A percentile compares a stretch with the other conserved stretches of the same genome.
These are phyloP conservation scores for Dipus sagitta DNA, from an alignment of 2,797 vertebrate species.

Conservation along the genomic window DNA sequence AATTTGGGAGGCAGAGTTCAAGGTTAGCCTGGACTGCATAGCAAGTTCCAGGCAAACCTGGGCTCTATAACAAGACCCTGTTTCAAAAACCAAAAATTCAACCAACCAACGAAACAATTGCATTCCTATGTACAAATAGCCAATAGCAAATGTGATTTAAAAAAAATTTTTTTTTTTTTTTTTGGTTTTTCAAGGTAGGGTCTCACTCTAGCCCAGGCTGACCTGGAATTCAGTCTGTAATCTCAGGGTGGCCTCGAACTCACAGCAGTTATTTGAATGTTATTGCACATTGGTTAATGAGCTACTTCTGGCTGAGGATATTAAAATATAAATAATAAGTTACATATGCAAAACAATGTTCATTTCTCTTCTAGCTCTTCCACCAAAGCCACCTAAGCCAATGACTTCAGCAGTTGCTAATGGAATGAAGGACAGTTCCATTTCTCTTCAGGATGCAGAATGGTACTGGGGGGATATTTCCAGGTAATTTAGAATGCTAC, in stretches of 20 bases:
- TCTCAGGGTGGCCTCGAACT: no score
- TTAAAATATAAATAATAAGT: slow-evolving; percentile 56
- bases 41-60: no score
- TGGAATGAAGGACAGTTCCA: slow-evolving; percentile 90
- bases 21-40: no score
- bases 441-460: slow-evolving; percentile 95
- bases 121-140: no score
- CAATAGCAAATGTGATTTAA: not conserved
- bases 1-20: no score
- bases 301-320: slow-evolving; percentile 45
- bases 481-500: slow-evolving; percentile 89
- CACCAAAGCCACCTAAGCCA: slow-evolving; percentile 95
- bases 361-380: slow-evolving; percentile 92
- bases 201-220: no score
- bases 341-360: slow-evolving; percentile 56
- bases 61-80: no score
- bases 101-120: no score
- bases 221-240: no score
- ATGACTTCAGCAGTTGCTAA: slow-evolving; percentile 91
- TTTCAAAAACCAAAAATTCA: no score
- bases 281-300: slow-evolving; percentile 49
- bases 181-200: no score
- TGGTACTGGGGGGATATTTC: slow-evolving; percentile 99
- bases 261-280: slow-evolving; percentile 54
- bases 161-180: no score